Conservation (phyloP, 2,797 vertebrate genomes). For the Smutsia temminckii region DNA sequence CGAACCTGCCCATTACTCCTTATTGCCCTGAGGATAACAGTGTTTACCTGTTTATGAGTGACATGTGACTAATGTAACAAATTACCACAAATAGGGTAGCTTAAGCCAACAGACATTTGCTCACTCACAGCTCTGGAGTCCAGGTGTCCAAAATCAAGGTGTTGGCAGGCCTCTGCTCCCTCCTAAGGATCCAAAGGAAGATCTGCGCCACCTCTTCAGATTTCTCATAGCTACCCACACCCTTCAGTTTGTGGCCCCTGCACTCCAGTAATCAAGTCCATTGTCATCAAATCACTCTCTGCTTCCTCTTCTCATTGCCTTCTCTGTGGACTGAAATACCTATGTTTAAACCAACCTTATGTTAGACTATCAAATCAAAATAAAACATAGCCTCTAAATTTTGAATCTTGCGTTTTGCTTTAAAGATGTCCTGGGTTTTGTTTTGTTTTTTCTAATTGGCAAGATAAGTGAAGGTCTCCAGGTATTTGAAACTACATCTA, state of each 20-base stretch:
- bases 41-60: neutral
- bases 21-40: neutral
- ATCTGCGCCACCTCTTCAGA: no score
- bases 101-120: neutral
- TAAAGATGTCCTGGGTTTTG: neutral
- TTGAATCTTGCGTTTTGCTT: neutral
- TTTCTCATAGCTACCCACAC: neutral
- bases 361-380: neutral
- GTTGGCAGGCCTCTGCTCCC: neutral
- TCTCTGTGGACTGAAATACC: neutral
- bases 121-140: no score
- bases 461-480: neutral
- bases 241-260: neutral
- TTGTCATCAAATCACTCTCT: no score
- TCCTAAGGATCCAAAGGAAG: neutral
- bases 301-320: neutral
- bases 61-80: neutral
- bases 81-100: neutral
- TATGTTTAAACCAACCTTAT: neutral
- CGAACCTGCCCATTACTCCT: neutral
- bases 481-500: neutral
- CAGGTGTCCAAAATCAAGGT: neutral
- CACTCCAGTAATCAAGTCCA: neutral
- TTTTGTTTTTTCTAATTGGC: neutral
- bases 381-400: neutral